Conservation (phyloP, 2,113 vertebrate species). For the Trachemys scripta region DNA sequence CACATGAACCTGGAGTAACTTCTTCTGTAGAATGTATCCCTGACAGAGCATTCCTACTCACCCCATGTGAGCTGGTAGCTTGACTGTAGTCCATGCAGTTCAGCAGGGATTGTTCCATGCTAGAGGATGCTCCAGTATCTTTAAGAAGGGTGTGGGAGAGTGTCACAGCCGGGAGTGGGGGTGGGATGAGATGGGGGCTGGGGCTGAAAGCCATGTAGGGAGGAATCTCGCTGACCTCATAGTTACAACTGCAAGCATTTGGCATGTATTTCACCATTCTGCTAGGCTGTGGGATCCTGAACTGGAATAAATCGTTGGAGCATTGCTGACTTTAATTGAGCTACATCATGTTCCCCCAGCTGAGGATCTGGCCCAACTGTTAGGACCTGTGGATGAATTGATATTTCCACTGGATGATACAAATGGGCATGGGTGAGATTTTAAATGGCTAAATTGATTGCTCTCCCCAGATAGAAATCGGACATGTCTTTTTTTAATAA, state of each 20-base stretch:
- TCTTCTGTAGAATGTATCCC: neutral
- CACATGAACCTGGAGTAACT: neutral
- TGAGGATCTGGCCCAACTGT: neutral
- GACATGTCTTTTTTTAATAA: neutral
- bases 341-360: neutral
- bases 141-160: neutral
- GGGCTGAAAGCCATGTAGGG: neutral
- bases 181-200: neutral
- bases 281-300: neutral
- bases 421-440: neutral
- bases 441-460: neutral
- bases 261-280: neutral
- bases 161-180: neutral
- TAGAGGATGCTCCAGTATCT: neutral
- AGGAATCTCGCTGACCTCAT: neutral
- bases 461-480: neutral
- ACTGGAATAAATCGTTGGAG: neutral
- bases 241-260: neutral
- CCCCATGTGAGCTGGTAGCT: neutral
- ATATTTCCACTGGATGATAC: neutral
- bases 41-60: neutral
- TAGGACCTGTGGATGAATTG: neutral
- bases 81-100: neutral
- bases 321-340: neutral
- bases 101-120: neutral